Evolutionary conservation across 2,113 vertebrate genomes (phyloP), one percentile per base, ranked within the genome.

Genomic region (Danionella cerebrum): DNA sequence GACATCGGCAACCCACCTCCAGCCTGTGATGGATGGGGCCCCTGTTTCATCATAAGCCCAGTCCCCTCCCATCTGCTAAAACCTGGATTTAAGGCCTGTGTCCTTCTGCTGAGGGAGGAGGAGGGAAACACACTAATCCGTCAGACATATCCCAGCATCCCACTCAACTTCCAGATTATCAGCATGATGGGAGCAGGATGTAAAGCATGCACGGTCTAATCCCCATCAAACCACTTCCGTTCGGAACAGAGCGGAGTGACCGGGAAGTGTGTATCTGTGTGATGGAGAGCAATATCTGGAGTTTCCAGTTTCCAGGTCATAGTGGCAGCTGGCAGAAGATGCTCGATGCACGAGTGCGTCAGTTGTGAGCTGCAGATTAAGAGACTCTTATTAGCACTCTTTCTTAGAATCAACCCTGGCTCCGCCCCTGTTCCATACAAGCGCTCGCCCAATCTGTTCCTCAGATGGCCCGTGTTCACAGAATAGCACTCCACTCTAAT

Each of bases 41-140:
- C 63, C 76, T 80, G 83, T 87, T 87, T 81, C 83, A 84, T 87
- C 82, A 84, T 88, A 87, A 88, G 72, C 84, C 79, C 70, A 19
- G 52, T 42, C 79, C 72, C 66, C 53, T 33, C 60, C 76, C 38
- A 77, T 75, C 70, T 79, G 82, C 79, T 82, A 86, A 87, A 86
- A 78, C 82, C 81, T 77, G 79, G 85, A 86, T 87, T 87, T 87
- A 84, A 72, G 71, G 52, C 74, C 80, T 47, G 67, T 82, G 80
- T 78, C 82, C 85, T 87, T 86, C 83, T 87, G 84, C 80, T 83
- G 77, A 76, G 58, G 78, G 78, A 76, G 42, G 66, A 70, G 74
- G 63, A 53, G 69, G 68, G 67, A 75, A 67, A 36, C 1, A 21
- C 31, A 4, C 13, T 86, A 86, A 88, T 87, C 85, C 84, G 77